Evolutionary conservation across 2,113 vertebrate species (phyloP).

Genomic region (Erythrocercus mccallii): DNA sequence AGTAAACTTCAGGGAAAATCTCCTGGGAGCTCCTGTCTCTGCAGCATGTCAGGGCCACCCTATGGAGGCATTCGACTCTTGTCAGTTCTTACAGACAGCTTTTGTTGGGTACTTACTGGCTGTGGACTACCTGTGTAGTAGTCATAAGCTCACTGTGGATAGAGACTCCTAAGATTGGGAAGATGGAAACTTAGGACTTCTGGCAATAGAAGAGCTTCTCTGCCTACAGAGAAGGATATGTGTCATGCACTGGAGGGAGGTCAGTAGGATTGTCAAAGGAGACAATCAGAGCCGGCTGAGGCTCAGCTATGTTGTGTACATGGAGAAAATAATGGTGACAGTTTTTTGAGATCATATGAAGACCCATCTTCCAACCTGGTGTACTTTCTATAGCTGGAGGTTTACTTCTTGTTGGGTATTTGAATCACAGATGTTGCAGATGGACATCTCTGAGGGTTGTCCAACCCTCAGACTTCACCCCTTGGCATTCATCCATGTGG

Average conservation of each 20-base stretch:
- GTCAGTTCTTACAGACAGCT: not conserved
- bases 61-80: not conserved
- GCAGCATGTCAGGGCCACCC: not conserved
- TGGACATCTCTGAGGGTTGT: not conserved
- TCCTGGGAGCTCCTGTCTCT: not conserved
- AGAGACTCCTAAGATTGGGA: not conserved
- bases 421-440: not conserved
- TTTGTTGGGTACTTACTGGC: not conserved
- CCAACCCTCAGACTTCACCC: not conserved
- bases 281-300: not conserved
- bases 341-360: not conserved
- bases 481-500: not conserved
- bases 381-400: not conserved
- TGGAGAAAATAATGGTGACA: not conserved
- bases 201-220: not conserved
- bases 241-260: not conserved
- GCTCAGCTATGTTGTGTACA: not conserved
- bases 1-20: not conserved
- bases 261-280: not conserved
- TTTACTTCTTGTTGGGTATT: not conserved
- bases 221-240: not conserved
- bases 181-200: not conserved
- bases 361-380: not conserved
- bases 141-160: not conserved
- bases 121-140: not conserved